Evolutionary conservation across 2,797 vertebrate species (phyloP).

Genomic region (Sardinella longiceps): DNA sequence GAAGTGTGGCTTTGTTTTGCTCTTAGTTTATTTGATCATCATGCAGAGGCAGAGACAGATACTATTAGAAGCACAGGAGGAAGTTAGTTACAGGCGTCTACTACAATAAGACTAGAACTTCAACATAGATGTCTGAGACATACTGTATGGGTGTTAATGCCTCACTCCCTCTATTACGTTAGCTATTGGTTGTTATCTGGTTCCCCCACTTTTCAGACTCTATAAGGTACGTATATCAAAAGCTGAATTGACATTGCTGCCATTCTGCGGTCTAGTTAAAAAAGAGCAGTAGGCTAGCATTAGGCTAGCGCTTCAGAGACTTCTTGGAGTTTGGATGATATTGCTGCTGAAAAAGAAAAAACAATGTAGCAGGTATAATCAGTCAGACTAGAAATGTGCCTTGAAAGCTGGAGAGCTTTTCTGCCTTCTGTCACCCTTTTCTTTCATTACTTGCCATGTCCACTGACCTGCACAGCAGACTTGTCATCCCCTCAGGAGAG

Average conservation of each 20-base stretch:
- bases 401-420: neutral
- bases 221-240: neutral
- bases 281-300: neutral
- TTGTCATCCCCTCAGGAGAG: neutral
- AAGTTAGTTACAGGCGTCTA: too few relatives aligned
- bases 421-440: neutral
- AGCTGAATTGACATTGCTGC: neutral
- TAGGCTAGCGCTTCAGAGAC: neutral
- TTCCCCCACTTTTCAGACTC: neutral
- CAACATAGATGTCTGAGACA: neutral
- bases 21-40: neutral
- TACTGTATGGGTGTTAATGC: neutral
- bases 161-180: neutral
- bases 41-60: neutral
- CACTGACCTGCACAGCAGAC: neutral
- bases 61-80: neutral
- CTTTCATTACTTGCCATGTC: neutral
- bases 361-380: neutral
- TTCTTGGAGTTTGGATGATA: neutral
- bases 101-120: neutral
- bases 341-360: neutral
- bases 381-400: neutral
- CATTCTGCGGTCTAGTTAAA: neutral
- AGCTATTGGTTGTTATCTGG: slow-evolving; percentile 4
- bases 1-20: neutral